These are phyloP conservation scores for Hydriomena furcata DNA, from an alignment of 2,888 invertebrate species.

Conservation along the genomic window DNA sequence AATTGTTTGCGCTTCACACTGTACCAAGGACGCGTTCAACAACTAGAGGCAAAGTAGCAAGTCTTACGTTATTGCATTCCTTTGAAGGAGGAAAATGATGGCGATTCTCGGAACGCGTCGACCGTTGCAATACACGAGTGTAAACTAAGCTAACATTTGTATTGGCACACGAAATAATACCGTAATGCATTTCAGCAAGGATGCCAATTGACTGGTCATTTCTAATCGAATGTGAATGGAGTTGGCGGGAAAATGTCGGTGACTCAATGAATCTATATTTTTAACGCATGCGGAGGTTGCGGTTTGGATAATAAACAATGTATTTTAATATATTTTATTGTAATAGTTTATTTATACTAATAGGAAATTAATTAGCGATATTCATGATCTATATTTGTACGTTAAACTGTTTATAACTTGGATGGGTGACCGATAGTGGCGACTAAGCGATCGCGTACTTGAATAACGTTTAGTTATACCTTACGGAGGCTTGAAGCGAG, in stretches of 20 bases:
- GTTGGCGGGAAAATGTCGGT: conserved; percentile 17
- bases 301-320: background rate
- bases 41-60: conserved; percentile 4
- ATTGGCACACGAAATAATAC: background rate
- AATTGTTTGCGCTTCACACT: background rate
- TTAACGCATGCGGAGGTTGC: background rate
- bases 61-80: conserved; percentile 73
- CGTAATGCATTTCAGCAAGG: background rate
- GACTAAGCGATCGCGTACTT: no score
- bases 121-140: conserved; percentile 68
- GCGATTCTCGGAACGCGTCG: conserved; percentile 69
- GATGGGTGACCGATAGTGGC: no score
- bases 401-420: no score
- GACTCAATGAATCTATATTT: conserved; percentile 10
- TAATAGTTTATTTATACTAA: background rate
- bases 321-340: background rate
- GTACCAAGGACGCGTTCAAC: conserved; percentile 2
- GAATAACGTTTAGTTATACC: no score
- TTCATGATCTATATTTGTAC: no score
- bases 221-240: conserved; percentile 4
- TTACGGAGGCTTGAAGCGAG: no score
- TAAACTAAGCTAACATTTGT: background rate
- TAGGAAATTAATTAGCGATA: no score
- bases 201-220: background rate
- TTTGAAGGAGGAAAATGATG: conserved; percentile 72